These are phyloP conservation scores for Cephalopachus bancanus DNA, from an alignment of 2,797 vertebrate genomes.

Conservation along the genomic window DNA sequence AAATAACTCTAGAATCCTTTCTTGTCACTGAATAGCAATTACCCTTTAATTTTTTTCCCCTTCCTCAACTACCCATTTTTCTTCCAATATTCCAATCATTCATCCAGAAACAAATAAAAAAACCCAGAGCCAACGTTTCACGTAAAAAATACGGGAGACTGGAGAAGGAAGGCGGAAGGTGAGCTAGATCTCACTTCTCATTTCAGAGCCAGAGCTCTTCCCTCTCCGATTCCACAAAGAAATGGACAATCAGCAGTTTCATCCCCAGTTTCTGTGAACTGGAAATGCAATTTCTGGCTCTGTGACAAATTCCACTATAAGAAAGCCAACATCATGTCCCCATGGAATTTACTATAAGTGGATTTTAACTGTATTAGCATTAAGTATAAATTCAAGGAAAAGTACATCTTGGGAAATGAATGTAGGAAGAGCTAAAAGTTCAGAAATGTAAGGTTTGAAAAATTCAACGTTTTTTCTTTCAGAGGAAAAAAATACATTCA, in stretches of 20 bases:
- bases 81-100: not conserved
- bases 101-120: not conserved
- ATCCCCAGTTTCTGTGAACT: conserved; percentile 17
- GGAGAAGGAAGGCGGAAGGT: not conserved
- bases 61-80: conserved; percentile 20
- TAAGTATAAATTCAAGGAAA: conserved; percentile 39
- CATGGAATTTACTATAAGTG: conserved; percentile 8
- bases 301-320: conserved; percentile 51
- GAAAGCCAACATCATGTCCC: conserved; percentile 38
- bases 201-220: not conserved
- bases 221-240: not conserved
- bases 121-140: not conserved
- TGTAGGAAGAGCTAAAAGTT: not conserved
- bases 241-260: not conserved
- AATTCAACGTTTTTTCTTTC: conserved; percentile 35
- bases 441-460: not conserved
- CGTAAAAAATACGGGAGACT: not conserved
- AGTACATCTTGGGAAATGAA: conserved; percentile 16
- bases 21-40: not conserved
- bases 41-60: not conserved
- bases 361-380: conserved; percentile 59
- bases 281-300: conserved; percentile 59
- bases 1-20: not conserved
- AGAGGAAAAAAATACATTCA: not conserved
- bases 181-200: not conserved